Base-by-base conservation (phyloP, 2,888 invertebrate genomes). In the Microchrysa polita region DNA sequence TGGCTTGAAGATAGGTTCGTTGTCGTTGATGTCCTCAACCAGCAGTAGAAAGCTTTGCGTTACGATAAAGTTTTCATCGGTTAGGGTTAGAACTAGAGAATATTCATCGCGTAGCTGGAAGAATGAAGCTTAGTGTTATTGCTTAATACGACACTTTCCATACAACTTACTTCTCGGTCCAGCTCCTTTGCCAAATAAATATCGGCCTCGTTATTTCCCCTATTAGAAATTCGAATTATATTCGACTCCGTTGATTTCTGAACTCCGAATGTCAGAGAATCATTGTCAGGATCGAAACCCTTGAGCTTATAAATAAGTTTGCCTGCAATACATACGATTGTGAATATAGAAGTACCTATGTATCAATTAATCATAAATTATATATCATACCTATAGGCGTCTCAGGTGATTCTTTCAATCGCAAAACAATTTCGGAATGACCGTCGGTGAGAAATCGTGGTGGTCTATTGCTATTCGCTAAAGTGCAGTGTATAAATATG, bases 1-100 rank as follows among this genome's bases (percentile, higher is more conserved):
- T 20, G 93, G 91, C 82, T 92, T 90, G 84, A 96, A 96, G 77
- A 93, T 88, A 40, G 96, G 96, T 80, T 91, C 92, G 86, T 96
- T 96, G 86, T 96, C 96, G 82, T 96, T 96, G 60, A 95, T 92
- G 83, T 96, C 96, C 86, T 96, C 96, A 60, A 96, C 95, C 79
- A 96, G 87, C 69, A 96, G 86, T 77, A 96, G 87, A 79, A 96
- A 89, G 82, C 95, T 95, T 86, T 96, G 96, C 0, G 95, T 95
- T 79, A 96, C 93, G 23, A 93, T 94, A 77, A 95, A 89, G 81
- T 92, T 90, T 77, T 94, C 94, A 84, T 96, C 96, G 5, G 94
- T 95, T 80, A 96, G 86, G 1, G 96, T 96, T 80, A 96, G 87
- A 78, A 96, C 93, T 81, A 96, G 87, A 75, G 93, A 91, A 83